Evolutionary conservation across 1,140 invertebrate genomes (phyloP), one percentile per base, ranked within the genome.

Genomic region (Atta colombica): DNA sequence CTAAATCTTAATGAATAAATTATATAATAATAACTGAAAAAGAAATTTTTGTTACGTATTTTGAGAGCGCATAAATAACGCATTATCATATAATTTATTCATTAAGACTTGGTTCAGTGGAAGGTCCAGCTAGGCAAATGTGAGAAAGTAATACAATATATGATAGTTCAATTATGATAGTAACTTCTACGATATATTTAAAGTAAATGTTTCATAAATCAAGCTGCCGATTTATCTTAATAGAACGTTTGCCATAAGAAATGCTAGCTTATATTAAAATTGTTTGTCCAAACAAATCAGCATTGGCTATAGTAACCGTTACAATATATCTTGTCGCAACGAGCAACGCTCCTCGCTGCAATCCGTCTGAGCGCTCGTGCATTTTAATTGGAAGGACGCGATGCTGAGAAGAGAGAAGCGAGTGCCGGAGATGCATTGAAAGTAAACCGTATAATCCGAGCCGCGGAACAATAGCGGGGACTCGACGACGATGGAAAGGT

Each of bases 381-480:
- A 89, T 85, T 90, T 90, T 87, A 89, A 89, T 87, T 84, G 66
- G 39, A 84, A 89, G 68, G 78, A 66, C 14, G 78, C 85, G 86
- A 78, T 75, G 55, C 53, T 18, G 45, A 58, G 51, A n/a, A 60
- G n/a, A 21, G 35, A 63, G 63, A 58, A 71, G 61, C 68, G 63
- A 63, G 60, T 51, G 68, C 35, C 68, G 69, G 89, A 78, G 86
- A 90, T 89, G 80, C 86, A 75, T 90, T 82, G 60, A 60, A 85
- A 78, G 71, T 93, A 93, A 93, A 89, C 86, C 91, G 87, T 88
- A 86, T 92, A 92, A 93, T 93, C 93, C 85, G 72, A 72, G 68
- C 60, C 63, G 63, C 12, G 68, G 89, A 89, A 93, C 88, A 93
- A 93, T 93, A 71, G 88, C 61, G 71, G 86, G 81, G 65, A 74